phyloP scores from a whole-genome alignment of 2,113 vertebrate species.

The Psammodynastes pulverulentus region DNA sequence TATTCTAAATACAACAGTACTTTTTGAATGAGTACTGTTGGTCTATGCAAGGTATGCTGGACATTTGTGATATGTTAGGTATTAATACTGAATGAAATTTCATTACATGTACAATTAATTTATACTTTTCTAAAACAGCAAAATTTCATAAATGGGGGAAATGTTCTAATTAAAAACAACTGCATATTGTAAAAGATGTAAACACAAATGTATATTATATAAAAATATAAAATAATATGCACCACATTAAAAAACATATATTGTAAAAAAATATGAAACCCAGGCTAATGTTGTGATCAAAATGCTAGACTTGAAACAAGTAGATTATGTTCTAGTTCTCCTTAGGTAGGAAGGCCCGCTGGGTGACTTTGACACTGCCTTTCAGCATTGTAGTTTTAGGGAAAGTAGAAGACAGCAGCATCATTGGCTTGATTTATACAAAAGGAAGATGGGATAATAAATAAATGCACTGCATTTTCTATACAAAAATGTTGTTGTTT shows the following conservation, averaged over 20 bases:
- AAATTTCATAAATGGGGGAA: not conserved
- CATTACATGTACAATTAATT: not conserved
- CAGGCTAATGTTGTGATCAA: not conserved
- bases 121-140: not conserved
- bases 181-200: not conserved
- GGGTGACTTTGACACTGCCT: not conserved
- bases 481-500: not conserved
- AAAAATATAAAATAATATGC: not conserved
- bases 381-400: not conserved
- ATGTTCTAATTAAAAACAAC: not conserved
- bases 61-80: not conserved
- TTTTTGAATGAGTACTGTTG: not conserved
- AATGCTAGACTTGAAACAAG: not conserved
- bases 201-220: not conserved
- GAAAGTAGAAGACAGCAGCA: not conserved
- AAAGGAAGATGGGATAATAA: not conserved
- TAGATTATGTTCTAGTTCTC: not conserved
- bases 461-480: not conserved
- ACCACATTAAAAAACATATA: not conserved
- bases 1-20: not conserved
- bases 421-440: not conserved
- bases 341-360: not conserved
- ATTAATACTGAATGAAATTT: not conserved
- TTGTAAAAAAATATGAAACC: not conserved
- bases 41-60: not conserved